Base-by-base conservation (phyloP, 2,797 vertebrate species). In the Sebastolobus alascanus region DNA sequence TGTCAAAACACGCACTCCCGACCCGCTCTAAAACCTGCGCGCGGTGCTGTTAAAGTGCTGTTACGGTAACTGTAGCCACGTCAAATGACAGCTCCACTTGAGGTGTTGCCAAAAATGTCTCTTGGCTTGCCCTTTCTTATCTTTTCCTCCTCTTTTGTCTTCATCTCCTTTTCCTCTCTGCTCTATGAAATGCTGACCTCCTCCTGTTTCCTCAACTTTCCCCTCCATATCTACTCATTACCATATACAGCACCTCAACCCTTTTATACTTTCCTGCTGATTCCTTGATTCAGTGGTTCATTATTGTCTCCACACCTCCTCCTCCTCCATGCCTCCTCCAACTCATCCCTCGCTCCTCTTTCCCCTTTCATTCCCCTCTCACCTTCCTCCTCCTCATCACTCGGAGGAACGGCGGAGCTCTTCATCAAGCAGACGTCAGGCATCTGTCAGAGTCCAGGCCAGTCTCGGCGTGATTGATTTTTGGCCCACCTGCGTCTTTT, bases 381-480 rank as follows among this genome's bases (percentile, higher is more conserved):
- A 16, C 18, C 18, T 16, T 54, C n/a, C 50, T 70, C 66, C 52
- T 58, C 69, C 54, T 74, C 75, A 35, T 84, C 52, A 40, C 66
- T 85, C 75, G 37, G 38, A 70, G 63, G 72, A 80, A 72, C 76
- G 79, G 85, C 87, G 31, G 88, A 86, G 82, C 79, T 88, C 86
- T 93, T 92, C 89, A 93, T 94, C 92, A 89, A 58, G 80, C 84
- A 73, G 77, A 90, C 73, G 76, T 90, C 88, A 89, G 84, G 80
- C 84, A 87, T 86, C 90, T 93, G 91, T 90, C 90, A 88, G 73
- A 82, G 85, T 73, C 71, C 68, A 3, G 82, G 66, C 84, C 77
- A 12, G 87, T 84, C 80, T 86, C 20, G 20, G 55, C 29, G 20
- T 91, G 93, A 95, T 92, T 91, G 93, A 93, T 93, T 91, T 81